Percentiles rank a stretch among this genome's conserved stretches.
These are phyloP conservation scores for Plagiodera versicolora DNA, from an alignment of 2,888 invertebrate genomes.

Conservation along the genomic window DNA sequence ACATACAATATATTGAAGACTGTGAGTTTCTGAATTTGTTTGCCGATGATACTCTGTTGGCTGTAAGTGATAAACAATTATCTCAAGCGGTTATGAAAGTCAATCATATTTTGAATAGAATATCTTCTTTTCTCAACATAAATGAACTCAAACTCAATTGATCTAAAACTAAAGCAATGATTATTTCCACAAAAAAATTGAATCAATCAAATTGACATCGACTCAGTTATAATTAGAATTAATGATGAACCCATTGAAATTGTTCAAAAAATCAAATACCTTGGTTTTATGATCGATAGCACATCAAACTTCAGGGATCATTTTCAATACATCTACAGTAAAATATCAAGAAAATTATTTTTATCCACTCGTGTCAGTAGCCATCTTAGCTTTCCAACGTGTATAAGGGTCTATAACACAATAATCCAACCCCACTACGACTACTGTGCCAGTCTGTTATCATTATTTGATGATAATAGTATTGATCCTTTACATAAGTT, in stretches of 20 bases:
- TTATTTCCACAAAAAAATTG: not conserved
- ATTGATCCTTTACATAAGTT: not conserved
- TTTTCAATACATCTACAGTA: not conserved
- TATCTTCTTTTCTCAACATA: not conserved
- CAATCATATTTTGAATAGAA: constrained; percentile 2
- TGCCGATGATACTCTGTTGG: not conserved
- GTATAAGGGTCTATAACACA: constrained; percentile 1
- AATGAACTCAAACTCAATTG: constrained; percentile 1
- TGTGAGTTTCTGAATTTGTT: not conserved
- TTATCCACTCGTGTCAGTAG: too few species aligned
- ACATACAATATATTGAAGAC: too few species aligned
- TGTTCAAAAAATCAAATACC: constrained; percentile 7
- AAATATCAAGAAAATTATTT: not conserved
- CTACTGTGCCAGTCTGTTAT: constrained; percentile 3
- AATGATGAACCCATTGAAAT: constrained; percentile 5
- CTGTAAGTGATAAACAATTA: constrained; percentile 3
- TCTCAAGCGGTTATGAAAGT: not conserved
- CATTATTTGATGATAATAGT: constrained; percentile 3
- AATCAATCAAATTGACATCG: not conserved
- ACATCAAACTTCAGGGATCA: constrained; percentile 2
- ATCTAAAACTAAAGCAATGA: constrained; percentile 5
- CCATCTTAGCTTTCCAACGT: not conserved
- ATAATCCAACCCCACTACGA: not conserved
- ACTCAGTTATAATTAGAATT: constrained; percentile 1
- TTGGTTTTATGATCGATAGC: constrained; percentile 2